A percentile compares a stretch with the other conserved stretches of the same genome.
Evolutionary conservation across 2,888 invertebrate species (phyloP).

Genomic region (Meghimatium bilineatum): DNA sequence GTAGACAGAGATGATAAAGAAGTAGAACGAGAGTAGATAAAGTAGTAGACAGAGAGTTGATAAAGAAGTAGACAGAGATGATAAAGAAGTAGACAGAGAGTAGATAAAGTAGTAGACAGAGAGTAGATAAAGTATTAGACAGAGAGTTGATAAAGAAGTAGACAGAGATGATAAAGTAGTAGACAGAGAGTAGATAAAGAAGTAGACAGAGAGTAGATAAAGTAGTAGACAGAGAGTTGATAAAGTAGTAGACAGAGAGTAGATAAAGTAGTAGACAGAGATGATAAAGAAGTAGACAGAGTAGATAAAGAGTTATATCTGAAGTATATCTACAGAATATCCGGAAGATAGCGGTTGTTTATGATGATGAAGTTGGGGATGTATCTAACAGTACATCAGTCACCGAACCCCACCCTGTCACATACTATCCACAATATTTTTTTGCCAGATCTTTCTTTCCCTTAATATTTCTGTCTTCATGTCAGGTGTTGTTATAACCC

Average conservation of each 20-base stretch:
- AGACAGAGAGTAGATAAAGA: not conserved
- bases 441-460: no score
- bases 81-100: not conserved
- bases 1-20: not conserved
- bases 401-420: no score
- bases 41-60: not conserved
- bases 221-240: not conserved
- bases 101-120: not conserved
- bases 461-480: no score
- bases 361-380: no score
- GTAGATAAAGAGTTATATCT: not conserved
- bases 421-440: no score
- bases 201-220: not conserved
- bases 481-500: no score
- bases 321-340: no score
- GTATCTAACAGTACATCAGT: no score
- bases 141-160: not conserved
- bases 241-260: not conserved
- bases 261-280: not conserved
- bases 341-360: no score
- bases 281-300: constrained; percentile 4
- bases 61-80: not conserved
- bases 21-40: not conserved
- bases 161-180: not conserved
- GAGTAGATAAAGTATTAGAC: no score